Conservation (phyloP, 2,797 vertebrate species). For the Onychomys arenicola region DNA sequence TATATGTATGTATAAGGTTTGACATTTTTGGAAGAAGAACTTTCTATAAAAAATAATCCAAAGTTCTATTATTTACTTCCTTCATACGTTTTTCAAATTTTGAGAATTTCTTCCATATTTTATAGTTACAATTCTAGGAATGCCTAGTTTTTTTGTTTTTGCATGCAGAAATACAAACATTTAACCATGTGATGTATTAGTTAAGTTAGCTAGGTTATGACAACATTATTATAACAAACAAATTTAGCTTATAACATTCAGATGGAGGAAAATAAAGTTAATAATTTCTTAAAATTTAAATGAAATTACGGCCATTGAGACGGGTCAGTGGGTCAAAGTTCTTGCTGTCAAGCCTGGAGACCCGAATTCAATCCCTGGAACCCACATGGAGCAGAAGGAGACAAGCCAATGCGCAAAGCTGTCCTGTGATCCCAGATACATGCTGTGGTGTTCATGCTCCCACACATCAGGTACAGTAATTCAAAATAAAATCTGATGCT, state of each 20-base stretch:
- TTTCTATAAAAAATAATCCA: background rate
- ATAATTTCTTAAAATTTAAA: conserved; percentile 38
- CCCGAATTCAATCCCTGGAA: background rate
- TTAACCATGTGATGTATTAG: background rate
- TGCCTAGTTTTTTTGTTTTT: background rate
- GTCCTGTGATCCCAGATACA: background rate
- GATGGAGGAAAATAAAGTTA: conserved; percentile 11
- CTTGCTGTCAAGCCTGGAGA: no score
- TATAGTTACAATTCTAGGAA: background rate
- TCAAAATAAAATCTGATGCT: background rate
- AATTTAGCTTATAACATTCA: conserved; percentile 22
- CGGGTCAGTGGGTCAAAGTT: background rate
- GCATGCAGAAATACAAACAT: background rate
- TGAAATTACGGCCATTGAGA: background rate
- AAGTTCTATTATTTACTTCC: conserved; percentile 30
- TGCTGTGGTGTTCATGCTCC: background rate
- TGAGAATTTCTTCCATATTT: background rate
- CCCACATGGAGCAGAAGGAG: no score
- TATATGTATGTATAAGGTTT: background rate
- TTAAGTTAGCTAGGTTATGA: background rate
- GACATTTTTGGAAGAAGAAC: background rate
- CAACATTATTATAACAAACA: background rate
- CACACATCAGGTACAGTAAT: background rate
- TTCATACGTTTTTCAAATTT: conserved; percentile 22
- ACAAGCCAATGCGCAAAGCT: no score